Conservation (phyloP, 2,797 vertebrate species). For the Urophycis tenuis region DNA sequence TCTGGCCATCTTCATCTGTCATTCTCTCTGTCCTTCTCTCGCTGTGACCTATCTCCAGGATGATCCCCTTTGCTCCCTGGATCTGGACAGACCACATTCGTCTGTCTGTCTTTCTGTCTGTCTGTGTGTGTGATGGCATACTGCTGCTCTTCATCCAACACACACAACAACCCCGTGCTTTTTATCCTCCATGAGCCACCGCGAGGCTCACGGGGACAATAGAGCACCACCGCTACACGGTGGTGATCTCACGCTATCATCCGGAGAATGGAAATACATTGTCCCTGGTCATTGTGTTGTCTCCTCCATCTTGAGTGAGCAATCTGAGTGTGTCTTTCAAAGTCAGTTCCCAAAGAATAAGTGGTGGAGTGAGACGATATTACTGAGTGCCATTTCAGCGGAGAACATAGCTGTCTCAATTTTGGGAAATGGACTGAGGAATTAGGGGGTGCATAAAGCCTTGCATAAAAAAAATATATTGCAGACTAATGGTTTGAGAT, state of each 20-base stretch:
- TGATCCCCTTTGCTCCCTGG: no score
- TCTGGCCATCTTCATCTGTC: no score
- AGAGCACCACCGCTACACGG: conserved; percentile 63
- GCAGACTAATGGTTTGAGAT: neutral
- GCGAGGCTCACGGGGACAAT: conserved; percentile 51
- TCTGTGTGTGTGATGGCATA: no score
- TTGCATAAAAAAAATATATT: neutral
- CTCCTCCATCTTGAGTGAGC: conserved; percentile 26
- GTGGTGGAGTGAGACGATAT: neutral
- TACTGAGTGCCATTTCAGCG: neutral
- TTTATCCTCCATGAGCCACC: conserved; percentile 42
- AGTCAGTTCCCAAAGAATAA: conserved; percentile 36
- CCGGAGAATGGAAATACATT: conserved; percentile 65
- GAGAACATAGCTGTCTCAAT: neutral
- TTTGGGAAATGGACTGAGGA: neutral
- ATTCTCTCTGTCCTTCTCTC: no score
- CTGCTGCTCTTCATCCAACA: conserved; percentile 14
- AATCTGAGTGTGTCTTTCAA: conserved; percentile 22
- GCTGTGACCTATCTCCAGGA: no score
- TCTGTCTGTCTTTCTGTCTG: conserved; percentile 24
- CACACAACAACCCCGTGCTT: conserved; percentile 42
- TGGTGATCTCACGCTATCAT: conserved; percentile 59
- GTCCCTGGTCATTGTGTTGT: conserved; percentile 50
- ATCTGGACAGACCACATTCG: neutral
- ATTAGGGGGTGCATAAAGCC: neutral